Conservation (phyloP, 2,797 vertebrate genomes). For the Otolemur crassicaudatus region DNA sequence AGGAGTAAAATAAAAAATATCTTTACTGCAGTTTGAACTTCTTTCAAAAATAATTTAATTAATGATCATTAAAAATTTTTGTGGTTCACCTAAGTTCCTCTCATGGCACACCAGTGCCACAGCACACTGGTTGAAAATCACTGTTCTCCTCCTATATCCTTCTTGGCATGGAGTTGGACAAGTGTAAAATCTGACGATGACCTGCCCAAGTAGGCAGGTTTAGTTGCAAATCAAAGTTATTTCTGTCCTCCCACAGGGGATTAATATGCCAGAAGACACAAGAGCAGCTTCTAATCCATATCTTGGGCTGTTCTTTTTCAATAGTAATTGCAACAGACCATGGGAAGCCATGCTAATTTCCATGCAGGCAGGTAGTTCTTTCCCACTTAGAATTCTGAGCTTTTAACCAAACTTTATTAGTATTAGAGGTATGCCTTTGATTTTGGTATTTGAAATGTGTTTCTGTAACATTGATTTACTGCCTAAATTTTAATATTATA, state of each 20-base stretch:
- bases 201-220: background rate
- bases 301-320: background rate
- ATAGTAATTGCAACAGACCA: background rate
- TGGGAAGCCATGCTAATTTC: background rate
- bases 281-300: background rate
- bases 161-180: background rate
- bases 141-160: background rate
- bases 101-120: too few relatives aligned
- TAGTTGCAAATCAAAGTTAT: background rate
- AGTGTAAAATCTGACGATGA: background rate
- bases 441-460: slow-evolving; percentile 56
- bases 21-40: too few relatives aligned
- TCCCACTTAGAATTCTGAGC: background rate
- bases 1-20: too few relatives aligned
- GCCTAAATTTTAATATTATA: slow-evolving; percentile 59
- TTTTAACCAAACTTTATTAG: slow-evolving; percentile 3
- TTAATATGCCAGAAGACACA: background rate
- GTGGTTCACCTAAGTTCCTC: too few relatives aligned
- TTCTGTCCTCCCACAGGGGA: background rate
- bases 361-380: background rate
- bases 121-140: too few relatives aligned
- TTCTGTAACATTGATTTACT: slow-evolving; percentile 61
- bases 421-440: background rate
- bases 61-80: too few relatives aligned
- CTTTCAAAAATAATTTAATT: too few relatives aligned